phyloP scores from a whole-genome alignment of 2,888 invertebrate genomes.

The Augiades crinisus region DNA sequence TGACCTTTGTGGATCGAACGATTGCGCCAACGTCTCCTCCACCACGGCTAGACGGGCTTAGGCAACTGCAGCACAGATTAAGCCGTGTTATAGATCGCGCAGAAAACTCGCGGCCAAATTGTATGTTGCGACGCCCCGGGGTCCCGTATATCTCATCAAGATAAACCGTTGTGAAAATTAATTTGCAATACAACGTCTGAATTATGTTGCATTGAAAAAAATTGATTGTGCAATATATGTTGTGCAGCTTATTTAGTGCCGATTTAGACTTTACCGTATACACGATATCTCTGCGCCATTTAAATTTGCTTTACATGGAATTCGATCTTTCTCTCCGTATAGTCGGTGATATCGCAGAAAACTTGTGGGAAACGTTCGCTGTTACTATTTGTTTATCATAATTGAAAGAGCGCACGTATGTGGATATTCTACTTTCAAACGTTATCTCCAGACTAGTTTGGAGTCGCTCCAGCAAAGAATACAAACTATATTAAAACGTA shows the following conservation, averaged over 20 bases:
- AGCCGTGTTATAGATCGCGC: conserved; percentile 48
- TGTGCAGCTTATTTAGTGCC: conserved; percentile 1
- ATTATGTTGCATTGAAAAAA: conserved; percentile 14
- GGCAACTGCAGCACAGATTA: conserved; percentile 70
- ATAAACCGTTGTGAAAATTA: conserved; percentile 22
- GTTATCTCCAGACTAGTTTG: conserved; percentile 17
- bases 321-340: conserved; percentile 18
- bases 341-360: conserved; percentile 22
- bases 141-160: conserved; percentile 17
- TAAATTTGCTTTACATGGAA: conserved; percentile 19
- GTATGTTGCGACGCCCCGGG: conserved; percentile 21
- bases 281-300: neutral
- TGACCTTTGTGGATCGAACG: conserved; percentile 79
- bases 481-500: neutral
- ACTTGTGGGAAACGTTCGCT: conserved; percentile 25
- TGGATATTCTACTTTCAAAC: conserved; percentile 26
- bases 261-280: neutral
- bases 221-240: neutral
- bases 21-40: conserved; percentile 73
- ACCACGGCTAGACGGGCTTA: conserved; percentile 71
- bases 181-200: conserved; percentile 14
- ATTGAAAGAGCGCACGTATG: conserved; percentile 24
- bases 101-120: conserved; percentile 27
- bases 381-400: conserved; percentile 25
- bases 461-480: conserved; percentile 14